These are phyloP conservation scores for Sorex maritimensis DNA, from an alignment of 2,797 vertebrate genomes.

Conservation along the genomic window DNA sequence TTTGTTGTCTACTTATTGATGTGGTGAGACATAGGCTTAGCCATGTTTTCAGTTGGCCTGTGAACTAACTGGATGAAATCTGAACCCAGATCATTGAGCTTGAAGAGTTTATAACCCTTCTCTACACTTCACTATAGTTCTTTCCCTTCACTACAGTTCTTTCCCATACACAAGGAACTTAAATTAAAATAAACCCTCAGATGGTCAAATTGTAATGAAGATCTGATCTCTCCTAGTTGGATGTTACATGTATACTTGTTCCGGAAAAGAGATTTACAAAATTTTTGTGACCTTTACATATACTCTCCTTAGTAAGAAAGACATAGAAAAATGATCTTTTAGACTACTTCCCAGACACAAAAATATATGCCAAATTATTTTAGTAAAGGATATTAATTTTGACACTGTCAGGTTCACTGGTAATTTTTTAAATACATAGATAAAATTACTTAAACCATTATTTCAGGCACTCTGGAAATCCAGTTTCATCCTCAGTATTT, in stretches of 20 bases:
- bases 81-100: neutral
- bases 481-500: neutral
- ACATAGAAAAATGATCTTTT: neutral
- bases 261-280: neutral
- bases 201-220: neutral
- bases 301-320: neutral
- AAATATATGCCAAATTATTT: slow-evolving; percentile 35
- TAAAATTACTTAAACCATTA: slow-evolving; percentile 6
- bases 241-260: neutral
- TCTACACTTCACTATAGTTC: neutral
- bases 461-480: neutral
- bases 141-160: neutral
- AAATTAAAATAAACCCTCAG: slow-evolving; percentile 20
- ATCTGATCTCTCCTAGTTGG: neutral
- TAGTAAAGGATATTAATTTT: neutral
- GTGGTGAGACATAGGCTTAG: neutral
- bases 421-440: neutral
- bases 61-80: neutral
- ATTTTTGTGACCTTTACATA: neutral
- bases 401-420: neutral
- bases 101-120: neutral
- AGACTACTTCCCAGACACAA: neutral
- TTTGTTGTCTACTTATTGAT: neutral
- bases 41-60: neutral
- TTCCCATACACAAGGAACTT: neutral